phyloP scores from a whole-genome alignment of 1,140 invertebrate species.

The Leucophenga varia region DNA sequence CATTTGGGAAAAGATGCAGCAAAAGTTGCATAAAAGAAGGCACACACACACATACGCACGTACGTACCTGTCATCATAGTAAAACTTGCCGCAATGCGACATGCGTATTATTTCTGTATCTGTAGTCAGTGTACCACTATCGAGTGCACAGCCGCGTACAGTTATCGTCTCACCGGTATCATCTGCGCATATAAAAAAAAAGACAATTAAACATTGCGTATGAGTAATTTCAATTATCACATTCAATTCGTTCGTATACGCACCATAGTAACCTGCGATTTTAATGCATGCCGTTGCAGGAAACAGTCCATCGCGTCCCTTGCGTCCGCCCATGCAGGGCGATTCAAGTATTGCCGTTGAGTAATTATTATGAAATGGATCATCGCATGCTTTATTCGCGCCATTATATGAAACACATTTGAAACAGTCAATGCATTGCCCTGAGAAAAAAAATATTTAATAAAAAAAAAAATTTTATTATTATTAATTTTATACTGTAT shows the following conservation, averaged over 20 bases:
- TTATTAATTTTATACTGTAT: no score
- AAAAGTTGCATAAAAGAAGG: no score
- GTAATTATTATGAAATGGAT: constrained; percentile 95
- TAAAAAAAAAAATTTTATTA: no score
- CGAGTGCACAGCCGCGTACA: constrained; percentile 85
- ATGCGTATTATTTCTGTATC: constrained; percentile 91
- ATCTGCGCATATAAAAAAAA: constrained; percentile 61
- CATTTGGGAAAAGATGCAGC: no score
- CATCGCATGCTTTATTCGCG: constrained; percentile 85
- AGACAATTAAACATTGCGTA: neutral
- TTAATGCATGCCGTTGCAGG: constrained; percentile 97
- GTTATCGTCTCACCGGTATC: constrained; percentile 78
- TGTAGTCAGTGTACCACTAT: constrained; percentile 87
- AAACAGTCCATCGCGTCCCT: constrained; percentile 88
- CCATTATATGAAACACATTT: constrained; percentile 93
- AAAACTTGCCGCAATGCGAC: constrained; percentile 91
- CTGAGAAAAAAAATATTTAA: no score
- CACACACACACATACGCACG: neutral
- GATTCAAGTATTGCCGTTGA: constrained; percentile 80
- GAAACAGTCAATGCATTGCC: constrained; percentile 85
- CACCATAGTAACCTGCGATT: constrained; percentile 82
- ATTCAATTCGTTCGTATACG: constrained; percentile 39
- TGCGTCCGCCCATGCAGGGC: constrained; percentile 90
- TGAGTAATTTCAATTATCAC: constrained; percentile 5
- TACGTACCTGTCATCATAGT: constrained; percentile 78